Base-by-base conservation (phyloP, 2,888 invertebrate genomes). In the Lasiommata megera region DNA sequence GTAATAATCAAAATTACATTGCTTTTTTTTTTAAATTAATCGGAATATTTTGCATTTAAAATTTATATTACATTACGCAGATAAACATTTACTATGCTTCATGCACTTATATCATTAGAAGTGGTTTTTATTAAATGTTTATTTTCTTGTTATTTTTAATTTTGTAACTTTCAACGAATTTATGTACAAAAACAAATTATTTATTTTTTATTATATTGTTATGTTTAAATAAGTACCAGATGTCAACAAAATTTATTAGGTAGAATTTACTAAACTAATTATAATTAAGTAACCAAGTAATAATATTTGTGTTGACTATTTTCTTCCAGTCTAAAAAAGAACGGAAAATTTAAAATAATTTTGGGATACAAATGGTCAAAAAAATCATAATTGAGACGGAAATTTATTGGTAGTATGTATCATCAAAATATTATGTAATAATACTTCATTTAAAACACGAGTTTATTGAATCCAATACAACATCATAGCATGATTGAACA, bases 141-240 rank as follows among this genome's bases (percentile, higher is more conserved):
- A 46, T 31, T 3, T 23, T 31, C 16, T 31, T 31, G 46, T 46
- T 46, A 46, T n/a, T 17, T 46, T 46, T 46, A 16, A 46, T 46
- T 31, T 44, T 18, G 12, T 12, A 12, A 31, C 14, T 11, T 46
- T 16, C 29, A 46, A 46, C 46, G 31, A 46, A 31, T 46, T 46
- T 46, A 31, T 46, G 31, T 46, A 31, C 31, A 44, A 46, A 23
- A 46, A 46, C 5, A 46, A 16, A 46, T 44, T 16, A 29, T 29
- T 16, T 46, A 28, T 31, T 31, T 31, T 14, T 44, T 29, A 29
- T 29, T 46, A 16, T 1, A 8, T 46, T 46, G 29, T 31, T 46
- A 46, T 31, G 16, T 14, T 31, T 23, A 12, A 8, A 43, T 6
- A 43, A 43, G 28, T 12, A 43, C 23, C 12, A 38, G 18, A 7